A percentile compares a stretch with the other conserved stretches of the same genome.
Evolutionary conservation across 2,797 vertebrate genomes (phyloP).

Genomic region (Pangasius krempfi): DNA sequence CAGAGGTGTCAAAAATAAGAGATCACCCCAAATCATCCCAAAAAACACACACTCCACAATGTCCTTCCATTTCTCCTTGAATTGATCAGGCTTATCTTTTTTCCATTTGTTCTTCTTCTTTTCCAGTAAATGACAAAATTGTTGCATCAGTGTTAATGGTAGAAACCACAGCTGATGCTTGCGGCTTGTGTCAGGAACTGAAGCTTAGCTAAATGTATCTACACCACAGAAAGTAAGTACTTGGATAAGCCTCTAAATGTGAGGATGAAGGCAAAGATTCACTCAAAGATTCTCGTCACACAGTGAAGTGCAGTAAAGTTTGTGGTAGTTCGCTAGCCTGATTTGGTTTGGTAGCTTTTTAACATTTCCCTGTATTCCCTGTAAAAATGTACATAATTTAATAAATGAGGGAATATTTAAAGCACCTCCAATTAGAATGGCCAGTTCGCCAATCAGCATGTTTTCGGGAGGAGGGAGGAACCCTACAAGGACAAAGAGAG

Average conservation of each 20-base stretch:
- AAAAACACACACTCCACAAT: not conserved
- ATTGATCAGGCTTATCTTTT: constrained; percentile 50
- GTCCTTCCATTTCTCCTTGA: not conserved
- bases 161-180: constrained; percentile 47
- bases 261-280: constrained; percentile 15
- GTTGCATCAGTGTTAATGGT: constrained; percentile 45
- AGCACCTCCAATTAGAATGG: not conserved
- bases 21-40: not conserved
- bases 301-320: not conserved
- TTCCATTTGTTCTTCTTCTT: constrained; percentile 32
- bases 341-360: not conserved
- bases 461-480: not conserved
- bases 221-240: constrained; percentile 19
- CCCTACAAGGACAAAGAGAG: not conserved
- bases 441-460: not conserved
- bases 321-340: not conserved
- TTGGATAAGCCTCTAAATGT: constrained; percentile 23
- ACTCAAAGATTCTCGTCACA: not conserved
- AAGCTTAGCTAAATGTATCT: constrained; percentile 40
- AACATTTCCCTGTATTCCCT: not conserved
- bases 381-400: not conserved
- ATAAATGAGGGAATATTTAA: not conserved
- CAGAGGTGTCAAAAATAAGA: not conserved
- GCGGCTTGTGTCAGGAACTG: constrained; percentile 37
- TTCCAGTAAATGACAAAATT: constrained; percentile 47